These are phyloP conservation scores for Martes martes DNA, from an alignment of 2,113 vertebrate species.

Conservation along the genomic window DNA sequence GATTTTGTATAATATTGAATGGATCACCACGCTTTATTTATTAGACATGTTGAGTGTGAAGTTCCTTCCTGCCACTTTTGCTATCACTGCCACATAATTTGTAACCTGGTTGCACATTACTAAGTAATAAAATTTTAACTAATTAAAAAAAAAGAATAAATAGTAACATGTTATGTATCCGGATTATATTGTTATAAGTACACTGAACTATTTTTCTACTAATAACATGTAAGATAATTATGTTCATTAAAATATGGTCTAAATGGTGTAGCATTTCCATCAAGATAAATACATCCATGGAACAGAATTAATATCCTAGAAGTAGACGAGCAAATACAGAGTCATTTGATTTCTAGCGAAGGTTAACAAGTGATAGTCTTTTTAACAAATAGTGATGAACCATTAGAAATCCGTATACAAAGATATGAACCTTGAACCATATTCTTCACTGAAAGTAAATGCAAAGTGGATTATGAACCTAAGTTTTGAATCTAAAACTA, in stretches of 20 bases:
- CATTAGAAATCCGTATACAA: neutral
- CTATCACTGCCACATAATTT: slow-evolving; percentile 63
- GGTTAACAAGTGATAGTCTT: neutral
- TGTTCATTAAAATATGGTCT: neutral
- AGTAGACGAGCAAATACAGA: neutral
- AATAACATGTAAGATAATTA: neutral
- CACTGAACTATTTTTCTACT: neutral
- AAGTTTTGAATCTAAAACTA: neutral
- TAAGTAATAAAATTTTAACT: slow-evolving; percentile 77
- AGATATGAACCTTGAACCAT: neutral
- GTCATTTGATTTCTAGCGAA: neutral
- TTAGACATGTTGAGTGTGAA: slow-evolving; percentile 80
- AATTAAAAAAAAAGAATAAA: slow-evolving; percentile 3
- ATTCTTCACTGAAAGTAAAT: neutral
- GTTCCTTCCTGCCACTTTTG: slow-evolving; percentile 65
- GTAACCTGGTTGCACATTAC: slow-evolving; percentile 74
- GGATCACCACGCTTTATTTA: slow-evolving; percentile 76
- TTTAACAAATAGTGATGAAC: neutral
- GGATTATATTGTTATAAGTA: neutral
- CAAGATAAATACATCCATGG: neutral
- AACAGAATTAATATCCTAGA: neutral
- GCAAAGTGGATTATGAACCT: neutral
- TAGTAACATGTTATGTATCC: neutral
- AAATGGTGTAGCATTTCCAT: neutral
- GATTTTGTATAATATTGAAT: slow-evolving; percentile 60